Base-by-base conservation (phyloP, 1,140 invertebrate genomes). In the Trinorchestia longiramus region DNA sequence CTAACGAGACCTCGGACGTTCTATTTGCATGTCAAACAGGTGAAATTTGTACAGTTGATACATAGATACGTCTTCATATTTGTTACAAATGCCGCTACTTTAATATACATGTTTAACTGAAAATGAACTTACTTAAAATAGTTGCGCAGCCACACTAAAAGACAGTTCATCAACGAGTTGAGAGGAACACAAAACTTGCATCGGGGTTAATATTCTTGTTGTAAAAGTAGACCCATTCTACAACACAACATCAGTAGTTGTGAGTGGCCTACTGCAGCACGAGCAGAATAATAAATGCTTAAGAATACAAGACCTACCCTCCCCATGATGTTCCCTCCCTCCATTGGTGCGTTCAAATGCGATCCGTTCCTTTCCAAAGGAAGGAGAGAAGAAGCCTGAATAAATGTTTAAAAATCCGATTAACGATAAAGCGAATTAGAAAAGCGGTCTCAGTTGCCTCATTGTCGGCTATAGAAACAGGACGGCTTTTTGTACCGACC, bases 331-430 rank as follows among this genome's bases (percentile, higher is more conserved):
- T 94, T 94, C 92, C 44, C 92, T 43, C 92, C 92, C 92, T 94
- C 92, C 92, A 90, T 94, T 94, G 92, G 43, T 45, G 92, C 92
- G 41, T 94, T 94, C 92, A 94, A 94, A 94, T 94, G 92, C 92
- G 92, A 94, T 94, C 92, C 92, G n/a, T 94, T 45, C 92, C 92
- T 94, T 45, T 43, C 92, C 92, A 94, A 94, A 94, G 92, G 92
- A 44, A 94, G 92, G 43, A 94, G 92, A 94, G 92, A 94, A 94
- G 92, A 47, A 94, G 92, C 41, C 92, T 94, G 92, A 94, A 94
- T 94, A 94, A 94, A 94, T 94, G 92, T 94, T 94, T 94, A 94
- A 94, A 94, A 94, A 94, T 94, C 92, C 92, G 92, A 94, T 94
- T 94, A 94, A 94, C 92, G 92, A 94, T 94, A 94, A 94, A 45